Percentiles rank a stretch among this genome's conserved stretches.
Evolutionary conservation across 2,888 invertebrate genomes (phyloP).

Genomic region (Morinoia aosen): DNA sequence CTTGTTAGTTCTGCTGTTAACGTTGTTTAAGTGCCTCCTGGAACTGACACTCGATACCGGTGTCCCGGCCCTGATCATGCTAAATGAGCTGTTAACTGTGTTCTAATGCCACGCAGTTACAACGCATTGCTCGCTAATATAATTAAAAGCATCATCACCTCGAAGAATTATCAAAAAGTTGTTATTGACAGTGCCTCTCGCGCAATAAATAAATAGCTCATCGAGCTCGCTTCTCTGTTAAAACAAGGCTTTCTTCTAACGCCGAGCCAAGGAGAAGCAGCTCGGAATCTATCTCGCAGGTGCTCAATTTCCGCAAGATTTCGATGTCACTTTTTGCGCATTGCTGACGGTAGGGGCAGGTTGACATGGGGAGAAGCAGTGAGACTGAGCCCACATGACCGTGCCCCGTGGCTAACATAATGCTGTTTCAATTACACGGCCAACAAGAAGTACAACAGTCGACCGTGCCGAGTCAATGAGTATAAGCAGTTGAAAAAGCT

Average conservation of each 20-base stretch:
- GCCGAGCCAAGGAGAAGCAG: too few relatives aligned
- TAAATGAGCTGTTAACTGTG: neutral
- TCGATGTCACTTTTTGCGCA: neutral
- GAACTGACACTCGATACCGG: neutral
- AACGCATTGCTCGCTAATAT: neutral
- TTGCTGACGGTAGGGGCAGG: neutral
- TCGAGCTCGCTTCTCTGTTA: neutral
- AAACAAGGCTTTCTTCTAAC: neutral
- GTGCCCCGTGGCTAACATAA: neutral
- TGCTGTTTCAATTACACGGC: conserved; percentile 6
- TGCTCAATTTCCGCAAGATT: neutral
- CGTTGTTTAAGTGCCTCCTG: neutral
- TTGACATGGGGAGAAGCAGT: too few relatives aligned
- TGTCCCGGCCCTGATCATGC: neutral
- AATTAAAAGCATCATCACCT: neutral
- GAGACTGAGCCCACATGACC: too few relatives aligned
- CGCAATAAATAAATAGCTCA: neutral
- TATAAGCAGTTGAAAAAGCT: neutral
- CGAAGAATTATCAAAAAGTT: neutral
- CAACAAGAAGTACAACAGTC: neutral
- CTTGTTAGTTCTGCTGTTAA: conserved; percentile 18
- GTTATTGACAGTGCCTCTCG: neutral
- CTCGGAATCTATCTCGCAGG: neutral
- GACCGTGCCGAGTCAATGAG: neutral
- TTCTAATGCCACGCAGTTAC: neutral